phyloP scores from a whole-genome alignment of 2,113 vertebrate species.

The Oenanthe melanoleuca region DNA sequence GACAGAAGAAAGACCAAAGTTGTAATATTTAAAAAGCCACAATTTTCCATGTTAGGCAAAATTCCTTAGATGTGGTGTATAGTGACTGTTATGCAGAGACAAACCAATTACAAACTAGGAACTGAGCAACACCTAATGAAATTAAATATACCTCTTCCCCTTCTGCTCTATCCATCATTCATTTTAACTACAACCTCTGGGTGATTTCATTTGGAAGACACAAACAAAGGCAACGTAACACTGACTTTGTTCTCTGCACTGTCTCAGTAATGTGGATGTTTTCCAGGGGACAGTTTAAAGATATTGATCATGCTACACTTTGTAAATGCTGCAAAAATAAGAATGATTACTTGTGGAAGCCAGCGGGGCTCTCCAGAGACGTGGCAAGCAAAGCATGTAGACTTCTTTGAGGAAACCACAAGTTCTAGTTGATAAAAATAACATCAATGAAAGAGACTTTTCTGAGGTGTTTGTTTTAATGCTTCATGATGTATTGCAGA shows the following conservation, averaged over 20 bases:
- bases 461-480: not conserved
- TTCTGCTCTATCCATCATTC: not conserved
- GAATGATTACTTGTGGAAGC: not conserved
- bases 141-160: not conserved
- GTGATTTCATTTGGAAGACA: not conserved
- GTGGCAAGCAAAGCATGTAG: not conserved
- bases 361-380: not conserved
- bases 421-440: not conserved
- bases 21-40: not conserved
- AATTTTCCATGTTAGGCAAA: not conserved
- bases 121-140: conserved; percentile 4
- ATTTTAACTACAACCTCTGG: conserved; percentile 3
- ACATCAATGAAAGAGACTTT: not conserved
- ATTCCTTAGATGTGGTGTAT: not conserved
- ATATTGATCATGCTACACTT: not conserved
- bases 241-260: not conserved
- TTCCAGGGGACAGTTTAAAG: conserved; percentile 22
- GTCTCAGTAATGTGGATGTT: not conserved
- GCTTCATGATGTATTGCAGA: not conserved
- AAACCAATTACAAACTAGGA: not conserved
- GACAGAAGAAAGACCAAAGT: not conserved
- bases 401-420: not conserved
- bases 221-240: not conserved
- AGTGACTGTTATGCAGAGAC: not conserved
- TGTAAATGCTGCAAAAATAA: not conserved